Conservation (phyloP, 2,888 invertebrate species). For the Sylvicola cinctus region DNA sequence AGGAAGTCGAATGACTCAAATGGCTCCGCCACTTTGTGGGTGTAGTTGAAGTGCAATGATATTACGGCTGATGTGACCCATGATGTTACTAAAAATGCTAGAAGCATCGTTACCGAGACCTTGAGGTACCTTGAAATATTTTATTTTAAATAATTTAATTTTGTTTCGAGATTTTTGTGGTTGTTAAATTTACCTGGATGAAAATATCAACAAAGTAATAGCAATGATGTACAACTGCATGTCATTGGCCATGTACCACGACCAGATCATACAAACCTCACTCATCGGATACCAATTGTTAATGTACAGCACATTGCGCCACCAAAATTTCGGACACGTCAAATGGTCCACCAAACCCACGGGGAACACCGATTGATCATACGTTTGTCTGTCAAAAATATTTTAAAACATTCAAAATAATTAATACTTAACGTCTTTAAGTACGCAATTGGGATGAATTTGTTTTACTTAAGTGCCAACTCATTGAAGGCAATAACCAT, state of each 20-base stretch:
- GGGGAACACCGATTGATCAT: conserved; percentile 51
- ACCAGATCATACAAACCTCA: conserved; percentile 67
- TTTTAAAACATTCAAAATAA: background rate
- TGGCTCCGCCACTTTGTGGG: conserved; percentile 54
- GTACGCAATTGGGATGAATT: background rate
- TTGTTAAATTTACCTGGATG: conserved; percentile 51
- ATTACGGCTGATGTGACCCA: conserved; percentile 58
- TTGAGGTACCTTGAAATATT: conserved; percentile 33
- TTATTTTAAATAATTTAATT: background rate
- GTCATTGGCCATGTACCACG: conserved; percentile 66
- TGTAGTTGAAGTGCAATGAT: conserved; percentile 52
- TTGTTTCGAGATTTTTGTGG: too few relatives aligned
- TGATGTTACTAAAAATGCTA: conserved; percentile 42
- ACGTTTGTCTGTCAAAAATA: conserved; percentile 32
- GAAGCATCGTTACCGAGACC: conserved; percentile 34
- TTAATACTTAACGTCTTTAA: background rate
- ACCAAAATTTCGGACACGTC: conserved; percentile 61
- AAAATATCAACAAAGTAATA: conserved; percentile 39
- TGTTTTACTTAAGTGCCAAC: conserved; percentile 32
- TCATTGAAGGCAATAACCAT: conserved; percentile 58
- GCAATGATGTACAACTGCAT: conserved; percentile 58
- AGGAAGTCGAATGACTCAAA: conserved; percentile 65
- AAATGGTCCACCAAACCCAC: conserved; percentile 46
- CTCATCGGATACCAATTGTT: conserved; percentile 57
- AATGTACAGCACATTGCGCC: conserved; percentile 65